Conservation (phyloP, 2,888 invertebrate species). For the Aspidiotus rigidus region DNA sequence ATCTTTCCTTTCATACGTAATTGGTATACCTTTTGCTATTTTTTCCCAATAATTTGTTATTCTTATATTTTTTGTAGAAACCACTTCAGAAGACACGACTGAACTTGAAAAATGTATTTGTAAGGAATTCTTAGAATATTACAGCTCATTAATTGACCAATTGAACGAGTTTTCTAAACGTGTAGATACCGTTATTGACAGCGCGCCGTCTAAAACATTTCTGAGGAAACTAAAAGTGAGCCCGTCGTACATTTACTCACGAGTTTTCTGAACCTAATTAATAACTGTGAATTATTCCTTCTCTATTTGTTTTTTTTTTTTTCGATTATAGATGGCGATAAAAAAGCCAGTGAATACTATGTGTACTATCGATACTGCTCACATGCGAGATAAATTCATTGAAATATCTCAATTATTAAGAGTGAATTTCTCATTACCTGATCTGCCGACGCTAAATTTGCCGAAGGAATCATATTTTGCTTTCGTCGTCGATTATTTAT, state of each 20-base stretch:
- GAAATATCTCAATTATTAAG: conserved; percentile 59
- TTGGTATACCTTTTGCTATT: too few relatives aligned
- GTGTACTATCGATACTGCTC: conserved; percentile 62
- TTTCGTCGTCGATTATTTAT: conserved; percentile 17
- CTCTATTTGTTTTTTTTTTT: neutral
- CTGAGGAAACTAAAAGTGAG: conserved; percentile 9
- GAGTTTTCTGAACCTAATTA: too few relatives aligned
- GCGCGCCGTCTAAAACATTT: neutral
- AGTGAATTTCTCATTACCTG: neutral
- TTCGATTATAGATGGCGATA: conserved; percentile 46
- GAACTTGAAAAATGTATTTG: conserved; percentile 9
- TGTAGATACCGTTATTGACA: conserved; percentile 5
- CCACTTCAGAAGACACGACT: neutral
- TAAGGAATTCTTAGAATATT: conserved; percentile 11
- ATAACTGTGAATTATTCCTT: neutral
- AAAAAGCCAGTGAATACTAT: conserved; percentile 82
- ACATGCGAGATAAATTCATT: conserved; percentile 66
- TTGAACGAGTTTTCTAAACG: conserved; percentile 1
- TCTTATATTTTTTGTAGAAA: too few relatives aligned
- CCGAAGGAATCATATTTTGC: conserved; percentile 3
- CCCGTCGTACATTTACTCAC: neutral
- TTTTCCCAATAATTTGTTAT: too few relatives aligned
- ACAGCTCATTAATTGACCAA: neutral
- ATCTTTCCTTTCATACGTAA: too few relatives aligned
- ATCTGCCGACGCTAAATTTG: conserved; percentile 1